Evolutionary conservation across 2,797 vertebrate species (phyloP).

Genomic region (Orientallactaga sibirica): DNA sequence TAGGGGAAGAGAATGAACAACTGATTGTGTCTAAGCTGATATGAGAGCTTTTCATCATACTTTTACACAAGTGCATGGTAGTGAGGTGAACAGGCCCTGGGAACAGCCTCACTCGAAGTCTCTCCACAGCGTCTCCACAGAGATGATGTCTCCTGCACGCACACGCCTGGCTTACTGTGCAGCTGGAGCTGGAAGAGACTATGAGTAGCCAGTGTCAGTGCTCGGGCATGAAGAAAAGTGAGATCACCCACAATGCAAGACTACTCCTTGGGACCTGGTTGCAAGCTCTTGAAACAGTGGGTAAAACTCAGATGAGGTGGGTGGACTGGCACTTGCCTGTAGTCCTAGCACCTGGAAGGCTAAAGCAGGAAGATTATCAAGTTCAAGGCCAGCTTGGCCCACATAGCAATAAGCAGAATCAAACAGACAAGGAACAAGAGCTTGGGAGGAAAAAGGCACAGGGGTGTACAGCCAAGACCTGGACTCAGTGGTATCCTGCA

Average conservation of each 20-base stretch:
- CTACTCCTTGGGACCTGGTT: not conserved
- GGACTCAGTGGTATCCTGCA: not conserved
- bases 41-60: not conserved
- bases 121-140: not conserved
- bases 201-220: not conserved
- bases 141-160: not conserved
- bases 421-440: not conserved
- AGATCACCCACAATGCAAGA: not conserved
- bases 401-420: not conserved
- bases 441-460: not conserved
- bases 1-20: not conserved
- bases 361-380: not conserved
- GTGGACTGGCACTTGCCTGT: not conserved
- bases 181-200: not conserved
- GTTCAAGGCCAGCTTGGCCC: not conserved
- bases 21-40: not conserved
- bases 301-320: not conserved
- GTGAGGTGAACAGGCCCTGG: not conserved
- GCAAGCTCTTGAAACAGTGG: not conserved
- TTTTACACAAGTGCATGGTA: not conserved
- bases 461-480: not conserved
- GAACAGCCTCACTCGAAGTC: too few species aligned
- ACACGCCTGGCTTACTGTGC: not conserved
- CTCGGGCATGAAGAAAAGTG: not conserved
- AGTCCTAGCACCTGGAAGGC: not conserved